Base-by-base conservation (phyloP, 1,140 invertebrate genomes). In the Diplogasteroides magnus region DNA sequence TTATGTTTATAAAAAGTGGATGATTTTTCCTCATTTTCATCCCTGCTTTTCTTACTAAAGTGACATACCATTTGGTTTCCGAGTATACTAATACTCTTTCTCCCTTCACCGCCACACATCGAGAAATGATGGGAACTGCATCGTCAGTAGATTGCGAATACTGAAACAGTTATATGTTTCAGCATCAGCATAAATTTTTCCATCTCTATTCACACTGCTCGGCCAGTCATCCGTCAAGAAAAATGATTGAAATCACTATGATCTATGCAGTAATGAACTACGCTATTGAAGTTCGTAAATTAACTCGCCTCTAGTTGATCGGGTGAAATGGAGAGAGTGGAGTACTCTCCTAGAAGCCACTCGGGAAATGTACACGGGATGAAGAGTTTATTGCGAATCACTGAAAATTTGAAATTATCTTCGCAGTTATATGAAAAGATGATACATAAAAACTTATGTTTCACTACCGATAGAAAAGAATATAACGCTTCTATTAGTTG, bases 301-400 rank as follows among this genome's bases (percentile, higher is more conserved):
- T n/a, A 6, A 48, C 37, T 19, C 6, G 19, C 37, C 37, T 48
- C 37, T 27, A 73, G 32, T 23, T 64, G 37, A 31, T 69, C 31
- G 0, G 63, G 56, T 26, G 61, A 62, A 25, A 73, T 58, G 13
- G 19, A 60, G 37, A 73, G 56, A 1, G 67, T 64, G 68, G 69
- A 58, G 48, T 73, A 73, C 60, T 70, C 62, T 55, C 72, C 72
- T n/a, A 61, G 67, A 48, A 73, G 32, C 67, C 67, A 73, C 19
- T 73, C 63, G 25, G 72, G 72, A 67, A 73, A 73, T 23, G 57
- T n/a, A 63, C 72, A 73, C 19, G 67, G 59, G 26, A 67, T 31
- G 37, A 67, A 65, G 32, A 57, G 57, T 2, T 57, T 27, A 2
- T 27, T 11, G 19, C 57, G 32, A 15, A 57, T 56, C 25, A 56